These are phyloP conservation scores for Hiodon alosoides DNA, from an alignment of 2,113 vertebrate species.

Conservation along the genomic window DNA sequence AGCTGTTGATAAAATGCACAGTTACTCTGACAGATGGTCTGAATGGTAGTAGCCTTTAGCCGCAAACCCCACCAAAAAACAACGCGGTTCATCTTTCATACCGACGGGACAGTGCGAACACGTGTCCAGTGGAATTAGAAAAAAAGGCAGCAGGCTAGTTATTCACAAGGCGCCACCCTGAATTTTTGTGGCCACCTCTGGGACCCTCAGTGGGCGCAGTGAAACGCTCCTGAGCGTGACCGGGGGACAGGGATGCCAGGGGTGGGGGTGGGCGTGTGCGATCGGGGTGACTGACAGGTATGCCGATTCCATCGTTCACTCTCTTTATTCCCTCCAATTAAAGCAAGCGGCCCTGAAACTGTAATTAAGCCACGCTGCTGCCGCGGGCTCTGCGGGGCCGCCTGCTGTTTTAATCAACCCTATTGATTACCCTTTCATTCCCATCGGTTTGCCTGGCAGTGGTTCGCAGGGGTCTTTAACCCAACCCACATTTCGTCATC, in stretches of 20 bases:
- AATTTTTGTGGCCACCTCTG: not conserved
- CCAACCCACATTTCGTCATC: too few species aligned
- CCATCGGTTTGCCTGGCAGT: slow-evolving; percentile 65
- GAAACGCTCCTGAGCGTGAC: slow-evolving; percentile 51
- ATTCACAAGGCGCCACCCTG: slow-evolving; percentile 42
- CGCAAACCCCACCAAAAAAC: not conserved
- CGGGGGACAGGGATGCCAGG: slow-evolving; percentile 46
- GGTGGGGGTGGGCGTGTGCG: slow-evolving; percentile 32
- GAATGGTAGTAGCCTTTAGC: not conserved
- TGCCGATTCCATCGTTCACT: slow-evolving; percentile 76
- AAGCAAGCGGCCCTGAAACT: slow-evolving; percentile 89
- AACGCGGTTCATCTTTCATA: not conserved
- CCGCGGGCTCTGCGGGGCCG: slow-evolving; percentile 50
- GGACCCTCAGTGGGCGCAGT: not conserved
- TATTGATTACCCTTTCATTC: slow-evolving; percentile 84
- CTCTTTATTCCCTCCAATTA: slow-evolving; percentile 95
- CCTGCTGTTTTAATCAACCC: slow-evolving; percentile 86
- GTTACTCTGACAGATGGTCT: not conserved
- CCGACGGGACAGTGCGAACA: not conserved
- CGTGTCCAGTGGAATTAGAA: slow-evolving; percentile 1
- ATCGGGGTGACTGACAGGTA: slow-evolving; percentile 70
- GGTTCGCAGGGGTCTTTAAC: slow-evolving; percentile 67
- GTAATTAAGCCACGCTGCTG: slow-evolving; percentile 83
- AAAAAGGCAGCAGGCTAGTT: slow-evolving; percentile 48
- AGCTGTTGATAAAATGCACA: not conserved